Conservation (phyloP, 2,797 vertebrate species). For the Poecile montanus region DNA sequence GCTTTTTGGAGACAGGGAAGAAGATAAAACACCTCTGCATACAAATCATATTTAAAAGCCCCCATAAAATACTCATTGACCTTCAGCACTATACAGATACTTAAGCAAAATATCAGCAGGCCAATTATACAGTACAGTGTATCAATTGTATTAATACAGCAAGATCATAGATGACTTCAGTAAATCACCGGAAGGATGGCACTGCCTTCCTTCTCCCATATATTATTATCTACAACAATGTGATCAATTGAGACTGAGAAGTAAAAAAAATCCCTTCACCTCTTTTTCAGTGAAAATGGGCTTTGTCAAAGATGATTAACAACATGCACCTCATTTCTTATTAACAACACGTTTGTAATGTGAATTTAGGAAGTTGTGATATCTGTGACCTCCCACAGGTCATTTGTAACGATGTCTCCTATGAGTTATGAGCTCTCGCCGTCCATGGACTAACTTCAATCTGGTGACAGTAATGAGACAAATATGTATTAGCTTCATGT, state of each 20-base stretch:
- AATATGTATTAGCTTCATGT: conserved; percentile 80
- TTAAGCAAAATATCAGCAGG: conserved; percentile 45
- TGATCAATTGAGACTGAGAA: conserved; percentile 2
- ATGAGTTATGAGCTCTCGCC: conserved; percentile 57
- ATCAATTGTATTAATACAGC: background rate
- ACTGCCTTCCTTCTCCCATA: background rate
- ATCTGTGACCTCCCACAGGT: conserved; percentile 70
- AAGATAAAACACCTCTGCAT: background rate
- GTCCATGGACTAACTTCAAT: conserved; percentile 68
- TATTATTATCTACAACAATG: background rate
- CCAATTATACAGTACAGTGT: background rate
- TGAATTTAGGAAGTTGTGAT: conserved; percentile 60
- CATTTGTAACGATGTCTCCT: conserved; percentile 68
- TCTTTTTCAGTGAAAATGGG: conserved; percentile 34
- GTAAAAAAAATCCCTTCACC: background rate
- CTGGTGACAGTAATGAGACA: conserved; percentile 79
- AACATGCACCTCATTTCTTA: conserved; percentile 47
- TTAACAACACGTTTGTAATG: conserved; percentile 34
- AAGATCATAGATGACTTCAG: background rate
- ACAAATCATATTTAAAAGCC: background rate
- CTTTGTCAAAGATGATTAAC: conserved; percentile 23
- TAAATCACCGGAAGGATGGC: background rate
- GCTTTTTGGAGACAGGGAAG: background rate
- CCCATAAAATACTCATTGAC: background rate
- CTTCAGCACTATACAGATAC: background rate